Evolutionary conservation across 2,113 vertebrate species (phyloP).

Genomic region (Oreochromis tanganicae): DNA sequence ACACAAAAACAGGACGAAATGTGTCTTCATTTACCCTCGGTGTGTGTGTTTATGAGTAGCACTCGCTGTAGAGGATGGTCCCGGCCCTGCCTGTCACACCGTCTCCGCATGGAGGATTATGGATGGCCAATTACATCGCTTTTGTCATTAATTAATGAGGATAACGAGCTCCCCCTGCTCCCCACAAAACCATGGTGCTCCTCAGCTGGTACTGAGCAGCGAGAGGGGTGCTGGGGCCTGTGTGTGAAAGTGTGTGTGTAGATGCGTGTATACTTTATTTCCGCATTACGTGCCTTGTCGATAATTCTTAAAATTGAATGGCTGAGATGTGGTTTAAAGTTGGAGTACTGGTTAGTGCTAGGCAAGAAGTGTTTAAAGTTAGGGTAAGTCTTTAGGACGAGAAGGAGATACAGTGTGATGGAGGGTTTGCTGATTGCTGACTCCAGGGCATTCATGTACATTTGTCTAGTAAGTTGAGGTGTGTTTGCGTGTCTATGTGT

Average conservation of each 20-base stretch:
- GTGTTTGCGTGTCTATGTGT: neutral
- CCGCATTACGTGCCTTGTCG: neutral
- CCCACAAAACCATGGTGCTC: conserved; percentile 60
- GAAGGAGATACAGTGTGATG: neutral
- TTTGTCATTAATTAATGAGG: conserved; percentile 73
- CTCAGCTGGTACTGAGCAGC: conserved; percentile 65
- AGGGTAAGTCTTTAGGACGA: neutral
- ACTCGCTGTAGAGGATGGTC: conserved; percentile 39
- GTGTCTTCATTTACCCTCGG: conserved; percentile 53
- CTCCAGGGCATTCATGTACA: conserved; percentile 48
- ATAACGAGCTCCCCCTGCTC: conserved; percentile 67
- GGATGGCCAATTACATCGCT: conserved; percentile 79
- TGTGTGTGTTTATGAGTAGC: conserved; percentile 65
- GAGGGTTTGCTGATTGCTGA: conserved; percentile 25
- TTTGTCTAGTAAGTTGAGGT: conserved; percentile 36
- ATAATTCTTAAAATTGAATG: neutral
- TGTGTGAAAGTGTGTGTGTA: neutral
- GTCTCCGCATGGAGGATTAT: conserved; percentile 75
- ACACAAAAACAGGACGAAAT: conserved; percentile 12
- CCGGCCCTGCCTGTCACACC: conserved; percentile 69
- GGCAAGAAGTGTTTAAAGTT: neutral
- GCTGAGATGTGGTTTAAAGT: neutral
- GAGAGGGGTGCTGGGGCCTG: conserved; percentile 15
- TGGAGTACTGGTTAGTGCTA: neutral
- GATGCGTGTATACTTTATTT: neutral